phyloP scores from a whole-genome alignment of 2,888 invertebrate species.

The Oligia latruncula region DNA sequence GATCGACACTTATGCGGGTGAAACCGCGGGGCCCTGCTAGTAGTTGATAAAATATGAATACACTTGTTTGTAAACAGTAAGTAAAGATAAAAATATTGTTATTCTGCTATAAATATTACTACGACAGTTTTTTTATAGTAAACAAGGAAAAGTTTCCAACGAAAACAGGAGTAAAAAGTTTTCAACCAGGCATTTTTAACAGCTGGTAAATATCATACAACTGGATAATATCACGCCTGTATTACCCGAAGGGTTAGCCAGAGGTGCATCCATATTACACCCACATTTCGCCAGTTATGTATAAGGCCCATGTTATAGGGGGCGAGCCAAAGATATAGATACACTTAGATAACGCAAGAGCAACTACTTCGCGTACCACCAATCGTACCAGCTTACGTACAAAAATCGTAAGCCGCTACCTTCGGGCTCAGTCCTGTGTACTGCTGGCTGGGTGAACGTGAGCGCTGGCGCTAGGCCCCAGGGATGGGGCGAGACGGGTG shows the following conservation, averaged over 20 bases:
- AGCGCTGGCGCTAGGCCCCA: too few relatives aligned
- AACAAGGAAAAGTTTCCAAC: slow-evolving; percentile 28
- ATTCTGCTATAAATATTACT: slow-evolving; percentile 35
- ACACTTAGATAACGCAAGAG: too few relatives aligned
- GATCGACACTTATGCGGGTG: too few relatives aligned
- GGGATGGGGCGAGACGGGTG: too few relatives aligned
- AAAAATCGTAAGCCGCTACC: too few relatives aligned
- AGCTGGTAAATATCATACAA: background rate
- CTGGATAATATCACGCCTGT: background rate
- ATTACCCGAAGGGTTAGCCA: background rate
- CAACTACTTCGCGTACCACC: too few relatives aligned
- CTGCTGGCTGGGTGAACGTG: too few relatives aligned
- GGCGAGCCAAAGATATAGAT: background rate
- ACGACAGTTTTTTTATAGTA: slow-evolving; percentile 29
- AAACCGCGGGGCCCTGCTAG: too few relatives aligned
- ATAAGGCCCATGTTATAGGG: background rate
- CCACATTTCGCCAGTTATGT: background rate
- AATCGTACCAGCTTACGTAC: too few relatives aligned
- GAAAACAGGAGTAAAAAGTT: background rate
- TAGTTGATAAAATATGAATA: slow-evolving; percentile 25
- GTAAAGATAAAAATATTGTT: slow-evolving; percentile 39
- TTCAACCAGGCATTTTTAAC: background rate
- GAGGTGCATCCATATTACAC: background rate
- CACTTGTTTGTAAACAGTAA: slow-evolving; percentile 20
- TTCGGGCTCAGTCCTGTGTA: too few relatives aligned